Evolutionary conservation across 2,888 invertebrate genomes (phyloP).

Genomic region (Chalcosyrphus nemorum): DNA sequence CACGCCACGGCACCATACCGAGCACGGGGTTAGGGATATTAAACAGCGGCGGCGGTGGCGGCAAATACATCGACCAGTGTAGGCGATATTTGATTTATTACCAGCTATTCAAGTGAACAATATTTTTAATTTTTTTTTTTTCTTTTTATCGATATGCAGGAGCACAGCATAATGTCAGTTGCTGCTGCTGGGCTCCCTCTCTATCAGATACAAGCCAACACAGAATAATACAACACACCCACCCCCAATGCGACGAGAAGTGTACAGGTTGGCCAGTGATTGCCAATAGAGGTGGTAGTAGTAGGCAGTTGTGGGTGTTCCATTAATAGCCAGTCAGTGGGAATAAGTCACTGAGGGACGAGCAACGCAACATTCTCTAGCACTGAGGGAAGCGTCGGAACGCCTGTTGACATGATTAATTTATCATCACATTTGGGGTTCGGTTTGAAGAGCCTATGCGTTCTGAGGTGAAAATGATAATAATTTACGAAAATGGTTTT

Average conservation of each 20-base stretch:
- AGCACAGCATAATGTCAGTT: slow-evolving; percentile 44
- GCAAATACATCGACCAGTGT: slow-evolving; percentile 53
- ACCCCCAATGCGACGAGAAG: slow-evolving; percentile 22
- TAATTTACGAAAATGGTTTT: slow-evolving; percentile 47
- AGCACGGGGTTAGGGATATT: slow-evolving; percentile 44
- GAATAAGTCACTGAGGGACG: slow-evolving; percentile 19
- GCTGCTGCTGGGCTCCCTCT: not conserved
- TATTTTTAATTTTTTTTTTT: slow-evolving; percentile 24
- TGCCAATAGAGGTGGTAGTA: slow-evolving; percentile 12
- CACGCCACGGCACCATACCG: slow-evolving; percentile 14
- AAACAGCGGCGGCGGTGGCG: slow-evolving; percentile 40
- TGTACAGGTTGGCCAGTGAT: slow-evolving; percentile 55
- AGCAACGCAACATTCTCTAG: too few relatives aligned
- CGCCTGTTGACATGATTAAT: slow-evolving; percentile 69
- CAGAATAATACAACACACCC: slow-evolving; percentile 21
- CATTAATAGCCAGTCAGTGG: slow-evolving; percentile 57
- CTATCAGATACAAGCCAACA: slow-evolving; percentile 19
- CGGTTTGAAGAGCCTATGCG: slow-evolving; percentile 28
- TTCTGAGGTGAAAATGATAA: slow-evolving; percentile 63
- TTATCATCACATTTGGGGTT: slow-evolving; percentile 62
- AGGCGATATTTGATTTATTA: slow-evolving; percentile 73
- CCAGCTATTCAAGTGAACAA: slow-evolving; percentile 65
- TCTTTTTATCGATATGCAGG: slow-evolving; percentile 58
- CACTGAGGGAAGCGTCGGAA: slow-evolving; percentile 20
- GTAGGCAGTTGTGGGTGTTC: slow-evolving; percentile 62